Evolutionary conservation across 2,113 vertebrate species (phyloP).

Genomic region (Aegithalos caudatus): DNA sequence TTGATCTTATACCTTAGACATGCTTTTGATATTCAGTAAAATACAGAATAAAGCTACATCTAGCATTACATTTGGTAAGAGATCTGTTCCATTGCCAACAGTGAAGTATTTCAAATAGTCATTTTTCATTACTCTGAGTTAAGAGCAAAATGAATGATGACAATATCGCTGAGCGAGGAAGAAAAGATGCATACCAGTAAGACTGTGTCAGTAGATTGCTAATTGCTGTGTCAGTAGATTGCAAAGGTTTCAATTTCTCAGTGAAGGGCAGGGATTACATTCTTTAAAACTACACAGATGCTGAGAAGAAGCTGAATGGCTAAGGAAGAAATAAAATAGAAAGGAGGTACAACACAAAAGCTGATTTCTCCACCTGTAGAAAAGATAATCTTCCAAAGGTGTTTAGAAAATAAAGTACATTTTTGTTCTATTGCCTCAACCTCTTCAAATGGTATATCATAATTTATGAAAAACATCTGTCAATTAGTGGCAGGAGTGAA

Average conservation of each 20-base stretch:
- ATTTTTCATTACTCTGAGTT: background rate
- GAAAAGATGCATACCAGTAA: conserved; percentile 44
- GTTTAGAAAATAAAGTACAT: background rate
- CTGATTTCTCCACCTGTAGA: background rate
- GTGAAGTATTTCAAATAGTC: conserved; percentile 10
- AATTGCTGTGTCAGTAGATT: conserved; percentile 4
- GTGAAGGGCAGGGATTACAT: background rate
- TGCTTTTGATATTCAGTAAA: background rate
- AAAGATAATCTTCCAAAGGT: background rate
- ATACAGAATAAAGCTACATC: background rate
- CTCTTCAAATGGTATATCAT: background rate
- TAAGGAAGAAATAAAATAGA: background rate
- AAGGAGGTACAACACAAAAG: background rate
- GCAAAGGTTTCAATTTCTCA: background rate
- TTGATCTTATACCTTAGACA: background rate
- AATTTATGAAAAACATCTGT: background rate
- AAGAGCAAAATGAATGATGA: conserved; percentile 13
- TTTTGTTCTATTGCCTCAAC: background rate
- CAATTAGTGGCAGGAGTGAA: background rate
- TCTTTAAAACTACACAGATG: background rate
- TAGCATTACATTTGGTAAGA: conserved; percentile 9
- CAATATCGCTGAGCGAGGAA: background rate
- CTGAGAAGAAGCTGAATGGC: background rate
- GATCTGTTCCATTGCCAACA: background rate
- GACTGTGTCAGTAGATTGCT: conserved; percentile 1